These are phyloP conservation scores for Cephonodes hylas DNA, from an alignment of 2,888 invertebrate species.

Conservation along the genomic window DNA sequence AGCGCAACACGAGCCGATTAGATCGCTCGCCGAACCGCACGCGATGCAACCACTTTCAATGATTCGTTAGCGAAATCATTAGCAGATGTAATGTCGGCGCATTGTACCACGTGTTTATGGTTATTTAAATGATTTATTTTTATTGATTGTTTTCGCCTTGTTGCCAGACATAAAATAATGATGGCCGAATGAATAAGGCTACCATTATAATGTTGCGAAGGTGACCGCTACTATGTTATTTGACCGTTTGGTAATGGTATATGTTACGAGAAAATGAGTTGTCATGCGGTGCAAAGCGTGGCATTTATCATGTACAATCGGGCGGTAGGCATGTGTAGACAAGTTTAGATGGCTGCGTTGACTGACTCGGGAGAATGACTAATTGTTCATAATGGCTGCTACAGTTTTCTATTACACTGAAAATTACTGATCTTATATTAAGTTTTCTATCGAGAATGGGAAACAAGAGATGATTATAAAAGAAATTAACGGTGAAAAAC, in stretches of 20 bases:
- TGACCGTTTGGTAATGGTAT: slow-evolving; percentile 73
- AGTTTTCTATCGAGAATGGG: no score
- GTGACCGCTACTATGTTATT: slow-evolving; percentile 74
- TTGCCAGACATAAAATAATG: slow-evolving; percentile 80
- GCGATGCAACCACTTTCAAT: slow-evolving; percentile 79
- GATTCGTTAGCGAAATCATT: slow-evolving; percentile 82
- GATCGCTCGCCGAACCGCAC: slow-evolving; percentile 62
- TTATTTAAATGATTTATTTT: slow-evolving; percentile 82
- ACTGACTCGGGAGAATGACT: slow-evolving; percentile 23
- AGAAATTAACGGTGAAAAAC: no score
- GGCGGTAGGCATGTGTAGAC: slow-evolving; percentile 25
- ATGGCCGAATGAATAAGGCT: slow-evolving; percentile 74
- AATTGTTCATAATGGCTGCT: slow-evolving; percentile 16
- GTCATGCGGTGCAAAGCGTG: slow-evolving; percentile 63
- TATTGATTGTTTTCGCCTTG: slow-evolving; percentile 81
- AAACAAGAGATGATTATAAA: no score
- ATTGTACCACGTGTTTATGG: slow-evolving; percentile 80
- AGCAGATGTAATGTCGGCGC: slow-evolving; percentile 79
- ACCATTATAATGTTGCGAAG: slow-evolving; percentile 75
- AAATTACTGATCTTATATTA: not conserved
- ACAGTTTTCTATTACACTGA: not conserved
- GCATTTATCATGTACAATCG: slow-evolving; percentile 62
- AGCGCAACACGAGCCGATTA: slow-evolving; percentile 33
- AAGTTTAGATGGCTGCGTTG: slow-evolving; percentile 21
- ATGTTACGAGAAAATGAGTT: slow-evolving; percentile 77